Evolutionary conservation across 1,140 invertebrate genomes (phyloP).

Genomic region (Goniozus legneri): DNA sequence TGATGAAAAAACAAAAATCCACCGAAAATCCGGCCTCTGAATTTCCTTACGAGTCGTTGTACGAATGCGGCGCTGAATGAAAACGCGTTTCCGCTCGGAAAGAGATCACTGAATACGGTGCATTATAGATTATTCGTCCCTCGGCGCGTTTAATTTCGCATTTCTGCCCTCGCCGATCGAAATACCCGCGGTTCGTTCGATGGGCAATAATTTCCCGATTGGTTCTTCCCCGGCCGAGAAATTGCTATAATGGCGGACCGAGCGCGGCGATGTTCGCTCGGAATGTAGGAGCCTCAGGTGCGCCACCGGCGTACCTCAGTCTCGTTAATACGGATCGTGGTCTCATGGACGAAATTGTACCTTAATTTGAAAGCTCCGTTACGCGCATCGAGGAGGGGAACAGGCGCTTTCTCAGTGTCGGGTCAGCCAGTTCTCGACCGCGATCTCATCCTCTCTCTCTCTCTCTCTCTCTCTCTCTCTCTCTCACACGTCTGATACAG

Average conservation of each 20-base stretch:
- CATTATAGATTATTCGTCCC: no score
- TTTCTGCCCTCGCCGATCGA: no score
- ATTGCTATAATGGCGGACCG: background rate
- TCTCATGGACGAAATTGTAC: slow-evolving; percentile 44
- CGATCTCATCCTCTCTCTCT: background rate
- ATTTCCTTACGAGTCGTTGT: no score
- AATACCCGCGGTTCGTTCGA: background rate
- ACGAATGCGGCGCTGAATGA: no score
- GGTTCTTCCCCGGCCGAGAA: no score
- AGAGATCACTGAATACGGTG: no score
- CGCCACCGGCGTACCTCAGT: slow-evolving; percentile 14
- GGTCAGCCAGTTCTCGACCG: slow-evolving; percentile 29
- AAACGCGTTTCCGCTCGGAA: no score
- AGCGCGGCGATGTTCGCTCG: background rate
- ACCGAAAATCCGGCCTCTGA: no score
- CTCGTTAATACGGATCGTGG: slow-evolving; percentile 37
- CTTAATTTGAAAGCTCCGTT: slow-evolving; percentile 49
- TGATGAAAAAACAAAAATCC: no score
- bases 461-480: slow-evolving; percentile 3
- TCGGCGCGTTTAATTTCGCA: no score
- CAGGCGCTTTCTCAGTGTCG: slow-evolving; percentile 30
- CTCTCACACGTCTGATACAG: no score
- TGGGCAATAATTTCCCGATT: background rate
- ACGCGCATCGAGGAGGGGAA: slow-evolving; percentile 16
- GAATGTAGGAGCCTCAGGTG: slow-evolving; percentile 17